Evolutionary conservation across 2,888 invertebrate species (phyloP), one percentile per base, ranked within the genome.

Genomic region (Hirtodrosophila duncani): DNA sequence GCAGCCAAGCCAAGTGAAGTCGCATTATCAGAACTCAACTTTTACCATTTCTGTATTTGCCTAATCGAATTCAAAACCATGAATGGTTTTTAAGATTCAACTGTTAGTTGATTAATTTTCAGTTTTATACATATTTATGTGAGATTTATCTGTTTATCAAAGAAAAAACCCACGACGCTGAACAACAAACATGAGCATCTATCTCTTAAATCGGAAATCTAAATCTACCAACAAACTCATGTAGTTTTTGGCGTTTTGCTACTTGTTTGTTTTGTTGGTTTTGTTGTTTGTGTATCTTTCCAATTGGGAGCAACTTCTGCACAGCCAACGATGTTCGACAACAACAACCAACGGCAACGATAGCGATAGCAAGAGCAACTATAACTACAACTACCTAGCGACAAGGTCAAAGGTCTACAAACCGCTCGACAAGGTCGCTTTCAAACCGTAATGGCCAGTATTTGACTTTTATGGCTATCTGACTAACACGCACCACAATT

Each of bases 351-450:
- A 16, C 33, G 59, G 34, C 57, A 55, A 27, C 31, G 49, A 39
- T 39, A 45, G n/a, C 24, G 55, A 33, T 21, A 63, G 42, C 44
- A 48, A 34, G 8, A 51, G 33, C 34, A 48, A 37, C 36, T 20
- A 48, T 69, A 49, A 59, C 46, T 45, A 53, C 52, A 64, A 50
- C 42, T 61, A 69, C 49, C 24, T 8, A 77, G 16, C 63, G 67
- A 52, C 75, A 74, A 74, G 72, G 72, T 74, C 72, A 74, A 74
- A 74, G 72, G 72, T 74, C 72, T 70, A 74, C 79, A 74, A 74
- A 74, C 72, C 79, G 70, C 53, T 45, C 17, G 63, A 46, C 75
- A 74, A 74, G 72, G 72, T 59, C 72, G 65, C 56, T 24, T 56
- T 62, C 41, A 60, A 51, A 78, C 71, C 78, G 67, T 72, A 67